A percentile compares a stretch with the other conserved stretches of the same genome.
These are phyloP conservation scores for Rhagologus leucostigma DNA, from an alignment of 2,113 vertebrate genomes.

Conservation along the genomic window DNA sequence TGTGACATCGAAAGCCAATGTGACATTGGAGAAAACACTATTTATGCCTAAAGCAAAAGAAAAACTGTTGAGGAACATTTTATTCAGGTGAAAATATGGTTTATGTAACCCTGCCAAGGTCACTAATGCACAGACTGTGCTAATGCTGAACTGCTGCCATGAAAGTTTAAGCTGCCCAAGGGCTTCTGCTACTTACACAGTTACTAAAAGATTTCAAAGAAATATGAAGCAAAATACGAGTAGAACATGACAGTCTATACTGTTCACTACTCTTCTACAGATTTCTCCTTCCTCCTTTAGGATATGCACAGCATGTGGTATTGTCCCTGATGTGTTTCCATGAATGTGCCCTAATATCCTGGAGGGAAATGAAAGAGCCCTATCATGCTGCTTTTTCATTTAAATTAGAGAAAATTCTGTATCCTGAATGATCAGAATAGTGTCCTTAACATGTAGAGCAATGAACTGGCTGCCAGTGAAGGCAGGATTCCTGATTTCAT, in stretches of 20 bases:
- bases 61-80: background rate
- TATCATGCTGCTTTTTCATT: constrained; percentile 58
- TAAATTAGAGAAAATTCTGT: constrained; percentile 37
- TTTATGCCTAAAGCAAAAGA: background rate
- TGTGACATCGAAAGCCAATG: too few species aligned
- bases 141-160: background rate
- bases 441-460: constrained; percentile 14
- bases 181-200: background rate
- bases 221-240: background rate
- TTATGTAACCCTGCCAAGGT: background rate
- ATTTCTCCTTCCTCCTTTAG: background rate
- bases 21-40: background rate
- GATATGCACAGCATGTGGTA: constrained; percentile 5
- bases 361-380: constrained; percentile 55
- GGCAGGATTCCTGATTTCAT: constrained; percentile 54
- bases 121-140: background rate
- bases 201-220: constrained; percentile 18
- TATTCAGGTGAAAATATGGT: background rate
- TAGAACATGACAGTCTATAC: background rate
- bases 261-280: background rate
- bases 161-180: background rate
- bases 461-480: background rate
- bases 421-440: background rate
- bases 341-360: constrained; percentile 50
- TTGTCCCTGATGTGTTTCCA: background rate